Base-by-base conservation (phyloP, 2,888 invertebrate species). In the Hoplodrina blanda region DNA sequence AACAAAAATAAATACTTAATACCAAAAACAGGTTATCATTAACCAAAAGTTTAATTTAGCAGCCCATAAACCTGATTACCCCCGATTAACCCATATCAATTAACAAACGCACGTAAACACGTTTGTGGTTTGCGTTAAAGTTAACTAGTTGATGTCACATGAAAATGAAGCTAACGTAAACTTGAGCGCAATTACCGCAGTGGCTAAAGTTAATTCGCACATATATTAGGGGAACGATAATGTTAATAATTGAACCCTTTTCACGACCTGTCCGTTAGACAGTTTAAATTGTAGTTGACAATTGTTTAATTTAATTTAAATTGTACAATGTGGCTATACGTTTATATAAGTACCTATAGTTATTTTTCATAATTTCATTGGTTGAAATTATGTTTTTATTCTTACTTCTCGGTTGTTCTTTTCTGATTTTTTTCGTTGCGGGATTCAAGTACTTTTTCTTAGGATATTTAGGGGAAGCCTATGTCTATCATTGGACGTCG, bases 191-290 rank as follows among this genome's bases (percentile, higher is more conserved):
- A 76, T 80, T 81, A 80, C 66, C 63, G 37, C 56, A 44, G 72
- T 52, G 69, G 63, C 76, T 78, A 76, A 80, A 76, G 73, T 82
- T 83, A 84, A 85, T 87, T 80, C 84, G 61, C 80, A 70, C 69
- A 78, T 81, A 80, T 71, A 81, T 83, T 78, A 69, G 50, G 69
- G 63, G 68, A 65, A 78, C 81, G 69, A 83, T 84, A 77, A 78
- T 81, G 79, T 71, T 84, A 80, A 87, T 85, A 83, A 86, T 86
- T 79, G 76, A 55, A 87, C 87, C 88, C 89, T 88, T 83, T 85
- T 89, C 89, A 89, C 56, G 56, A 63, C 60, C 73, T 78, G 78
- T 80, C 82, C 67, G 72, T 60, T 74, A 77, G 80, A 73, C 60
- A 72, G 75, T 81, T 77, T 66, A 69, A 67, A 79, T 74, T 79